Evolutionary conservation across 2,888 invertebrate species (phyloP), one percentile per base, ranked within the genome.

Genomic region (Zele albiditarsus): DNA sequence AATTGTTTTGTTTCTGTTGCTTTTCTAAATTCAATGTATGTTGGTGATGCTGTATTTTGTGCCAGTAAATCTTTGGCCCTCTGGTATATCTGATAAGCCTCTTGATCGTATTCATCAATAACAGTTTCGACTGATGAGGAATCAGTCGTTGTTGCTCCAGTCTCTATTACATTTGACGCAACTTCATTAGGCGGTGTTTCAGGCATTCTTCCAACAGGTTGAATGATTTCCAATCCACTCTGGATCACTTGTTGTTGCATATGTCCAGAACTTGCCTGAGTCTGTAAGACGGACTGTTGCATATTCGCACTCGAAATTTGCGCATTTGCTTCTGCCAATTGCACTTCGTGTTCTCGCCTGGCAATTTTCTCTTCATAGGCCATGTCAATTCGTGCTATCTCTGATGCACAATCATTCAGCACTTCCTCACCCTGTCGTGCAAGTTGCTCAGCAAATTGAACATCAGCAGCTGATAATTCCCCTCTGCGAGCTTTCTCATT

Each of bases 1-100:
- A 95, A 95, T 84, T 94, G 94, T 87, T 97, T 97, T 79, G 92
- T 89, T 62, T 90, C 89, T 20, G 90, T 89, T 85, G 94, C 92
- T 25, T 91, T 90, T 74, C 92, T 84, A 60, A 96, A 90, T 0
- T 92, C 91, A 75, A 91, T 91, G 77, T 93, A 94, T 12, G 16
- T 49, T 49, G 23, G 42, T 66, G 90, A 90, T 58, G 90, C 90
- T 82, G 92, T 91, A 89, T 94, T 93, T 68, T 91, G 89, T 23
- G 91, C 90, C 71, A 94, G 90, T 81, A 92, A 92, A 2, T 90
- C 89, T 84, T 91, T 91, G 0, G 94, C 91, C 73, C 92, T 90
- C 65, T 90, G 85, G 86, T 92, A 95, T 72, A 91, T 90, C 69
- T 90, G 89, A 70, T 93, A 90, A 53, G 91, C 91, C 49, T 90